Evolutionary conservation across 2,797 vertebrate species (phyloP).

Genomic region (Staurois parvus): DNA sequence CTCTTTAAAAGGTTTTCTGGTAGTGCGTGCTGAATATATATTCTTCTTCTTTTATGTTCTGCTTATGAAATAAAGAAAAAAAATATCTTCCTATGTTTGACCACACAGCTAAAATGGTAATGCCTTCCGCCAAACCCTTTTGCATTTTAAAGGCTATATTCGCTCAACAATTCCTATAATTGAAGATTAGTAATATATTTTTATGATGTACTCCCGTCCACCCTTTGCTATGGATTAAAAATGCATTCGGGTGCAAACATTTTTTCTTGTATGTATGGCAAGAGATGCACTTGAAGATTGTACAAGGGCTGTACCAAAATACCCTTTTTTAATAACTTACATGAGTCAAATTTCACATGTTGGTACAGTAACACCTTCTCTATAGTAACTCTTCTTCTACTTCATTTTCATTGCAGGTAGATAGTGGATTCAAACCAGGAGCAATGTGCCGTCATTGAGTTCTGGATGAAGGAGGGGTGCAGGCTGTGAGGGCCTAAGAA

Average conservation of each 20-base stretch:
- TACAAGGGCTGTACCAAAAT: too few species aligned
- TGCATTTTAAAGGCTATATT: conserved; percentile 23
- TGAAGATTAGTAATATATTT: conserved; percentile 32
- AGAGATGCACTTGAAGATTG: too few species aligned
- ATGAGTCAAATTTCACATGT: too few species aligned
- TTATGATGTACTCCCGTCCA: conserved; percentile 12
- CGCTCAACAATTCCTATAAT: conserved; percentile 38
- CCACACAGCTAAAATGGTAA: conserved; percentile 46
- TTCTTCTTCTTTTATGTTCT: conserved; percentile 55
- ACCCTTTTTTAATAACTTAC: too few species aligned
- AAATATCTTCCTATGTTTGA: conserved; percentile 54
- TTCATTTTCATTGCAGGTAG: too few species aligned
- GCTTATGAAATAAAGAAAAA: conserved; percentile 15
- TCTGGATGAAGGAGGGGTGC: too few species aligned
- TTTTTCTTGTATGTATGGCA: background rate
- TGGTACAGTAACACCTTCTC: too few species aligned
- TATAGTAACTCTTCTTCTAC: too few species aligned
- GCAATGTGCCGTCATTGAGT: too few species aligned
- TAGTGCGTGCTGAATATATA: conserved; percentile 47
- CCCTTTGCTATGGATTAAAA: conserved; percentile 5
- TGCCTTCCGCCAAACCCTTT: conserved; percentile 26
- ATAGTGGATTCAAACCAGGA: too few species aligned
- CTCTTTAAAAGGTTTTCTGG: conserved; percentile 58
- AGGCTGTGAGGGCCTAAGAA: too few species aligned
- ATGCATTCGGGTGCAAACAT: background rate